Base-by-base conservation (phyloP, 2,797 vertebrate genomes). In the Girardinus metallicus region DNA sequence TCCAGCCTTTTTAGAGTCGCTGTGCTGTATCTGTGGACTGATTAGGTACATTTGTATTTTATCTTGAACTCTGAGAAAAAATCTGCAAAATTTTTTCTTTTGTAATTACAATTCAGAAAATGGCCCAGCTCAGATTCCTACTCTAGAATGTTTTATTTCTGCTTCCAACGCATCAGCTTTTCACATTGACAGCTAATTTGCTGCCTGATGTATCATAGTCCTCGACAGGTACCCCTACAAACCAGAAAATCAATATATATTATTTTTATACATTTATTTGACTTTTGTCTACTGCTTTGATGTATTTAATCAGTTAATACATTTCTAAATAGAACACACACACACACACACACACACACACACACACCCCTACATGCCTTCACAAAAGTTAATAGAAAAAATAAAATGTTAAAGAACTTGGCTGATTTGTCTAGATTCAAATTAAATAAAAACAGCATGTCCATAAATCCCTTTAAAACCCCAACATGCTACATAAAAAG, bases 401-500 rank as follows among this genome's bases (percentile, higher is more conserved):
- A 6, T n/a, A 26, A 12, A 11, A 70, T 43, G 23, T 43, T 43
- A n/a, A 6, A 70, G 66, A 39, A 70, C 10, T 70, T 26, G 23
- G 39, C 11, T 71, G 68, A 29, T 71, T 71, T 71, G 41, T 46
- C 6, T 44, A 71, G 16, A 71, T 46, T n/a, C 15, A 71, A 41
- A 44, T 43, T n/a, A 71, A n/a, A 71, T 29, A 3, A 71, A 71
- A 16, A 71, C 1, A 0, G 41, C 1, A 71, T 29, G 26, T 71
- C 23, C 43, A 29, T 15, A 36, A 74, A 36, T 36, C 47, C 9
- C 55, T 74, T 39, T 41, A 36, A 36, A 76, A 49, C 72, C 47
- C 73, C 26, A 73, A 73, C 53, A 62, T 16, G 82, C 79, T 71
- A 83, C 73, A 76, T 85, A 78, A 86, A 47, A 90, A 87, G 74